Conservation (phyloP, 2,888 invertebrate genomes). For the Petrophora chlorosata region DNA sequence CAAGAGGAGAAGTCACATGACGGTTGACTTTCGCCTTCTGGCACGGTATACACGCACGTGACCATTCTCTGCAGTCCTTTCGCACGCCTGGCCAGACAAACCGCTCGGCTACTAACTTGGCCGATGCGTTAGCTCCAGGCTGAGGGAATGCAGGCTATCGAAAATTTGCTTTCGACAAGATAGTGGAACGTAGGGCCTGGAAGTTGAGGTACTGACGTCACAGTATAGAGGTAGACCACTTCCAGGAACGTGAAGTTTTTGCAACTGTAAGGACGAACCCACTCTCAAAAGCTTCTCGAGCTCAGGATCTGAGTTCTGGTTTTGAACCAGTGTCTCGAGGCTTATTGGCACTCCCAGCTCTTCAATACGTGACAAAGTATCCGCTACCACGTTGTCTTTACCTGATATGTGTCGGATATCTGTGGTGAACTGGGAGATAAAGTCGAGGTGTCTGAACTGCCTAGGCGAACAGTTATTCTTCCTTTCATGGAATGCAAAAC, state of each 20-base stretch:
- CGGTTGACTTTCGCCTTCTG: slow-evolving; percentile 48
- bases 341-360: slow-evolving; percentile 19
- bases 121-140: slow-evolving; percentile 35
- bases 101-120: slow-evolving; percentile 42
- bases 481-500: slow-evolving; percentile 47
- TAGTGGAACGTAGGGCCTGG: slow-evolving; percentile 37
- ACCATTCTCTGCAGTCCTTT: slow-evolving; percentile 46
- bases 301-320: slow-evolving; percentile 28
- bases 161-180: slow-evolving; percentile 31
- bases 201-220: slow-evolving; percentile 31
- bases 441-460: slow-evolving; percentile 35
- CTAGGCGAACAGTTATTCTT: slow-evolving; percentile 37
- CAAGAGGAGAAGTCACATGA: slow-evolving; percentile 43
- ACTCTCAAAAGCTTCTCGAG: slow-evolving; percentile 5
- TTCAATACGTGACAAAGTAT: slow-evolving; percentile 42
- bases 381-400: slow-evolving; percentile 39
- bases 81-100: slow-evolving; percentile 56
- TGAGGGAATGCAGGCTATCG: slow-evolving; percentile 36
- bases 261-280: slow-evolving; percentile 16
- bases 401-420: slow-evolving; percentile 33
- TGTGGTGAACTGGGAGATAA: slow-evolving; percentile 34
- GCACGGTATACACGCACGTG: slow-evolving; percentile 44
- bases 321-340: slow-evolving; percentile 15
- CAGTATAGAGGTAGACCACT: slow-evolving; percentile 34
- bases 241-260: slow-evolving; percentile 24